A percentile compares a stretch with the other conserved stretches of the same genome.
phyloP scores from a whole-genome alignment of 2,888 invertebrate species.

The Hemicrepidius hirtus region DNA sequence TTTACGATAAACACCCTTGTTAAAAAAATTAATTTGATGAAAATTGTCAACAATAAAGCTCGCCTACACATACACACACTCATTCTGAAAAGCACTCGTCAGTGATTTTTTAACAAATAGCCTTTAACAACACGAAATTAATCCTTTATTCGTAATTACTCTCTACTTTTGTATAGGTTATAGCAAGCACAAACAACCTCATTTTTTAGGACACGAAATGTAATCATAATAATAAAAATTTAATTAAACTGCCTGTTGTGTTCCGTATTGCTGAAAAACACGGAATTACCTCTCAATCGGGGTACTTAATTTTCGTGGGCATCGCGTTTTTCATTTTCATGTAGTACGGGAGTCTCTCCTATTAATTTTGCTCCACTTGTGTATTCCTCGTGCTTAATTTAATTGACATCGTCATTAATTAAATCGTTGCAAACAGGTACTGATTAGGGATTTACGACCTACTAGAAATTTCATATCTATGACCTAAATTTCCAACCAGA shows the following conservation, averaged over 20 bases:
- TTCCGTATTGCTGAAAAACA: constrained; percentile 21
- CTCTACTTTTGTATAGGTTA: constrained; percentile 17
- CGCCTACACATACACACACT: not conserved
- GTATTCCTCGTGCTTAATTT: constrained; percentile 13
- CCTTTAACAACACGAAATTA: constrained; percentile 23
- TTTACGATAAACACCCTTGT: not conserved
- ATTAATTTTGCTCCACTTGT: constrained; percentile 10
- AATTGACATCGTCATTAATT: constrained; percentile 23
- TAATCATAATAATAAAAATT: constrained; percentile 38
- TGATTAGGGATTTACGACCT: constrained; percentile 17
- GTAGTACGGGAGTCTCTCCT: not conserved
- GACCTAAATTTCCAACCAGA: too few relatives aligned
- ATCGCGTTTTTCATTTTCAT: constrained; percentile 8
- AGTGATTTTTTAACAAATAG: constrained; percentile 23
- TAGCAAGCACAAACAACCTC: constrained; percentile 20
- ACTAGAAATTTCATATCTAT: constrained; percentile 17
- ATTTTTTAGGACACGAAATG: constrained; percentile 31
- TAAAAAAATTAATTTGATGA: not conserved
- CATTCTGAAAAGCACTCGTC: constrained; percentile 8
- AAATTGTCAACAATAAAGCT: constrained; percentile 1
- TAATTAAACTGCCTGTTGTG: constrained; percentile 28
- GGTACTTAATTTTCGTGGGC: constrained; percentile 1
- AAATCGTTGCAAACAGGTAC: constrained; percentile 22
- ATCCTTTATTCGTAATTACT: constrained; percentile 36
- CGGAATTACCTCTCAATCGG: constrained; percentile 15